A percentile compares a stretch with the other conserved stretches of the same genome.
These are phyloP conservation scores for Dioctria linearis DNA, from an alignment of 2,888 invertebrate species.

Conservation along the genomic window DNA sequence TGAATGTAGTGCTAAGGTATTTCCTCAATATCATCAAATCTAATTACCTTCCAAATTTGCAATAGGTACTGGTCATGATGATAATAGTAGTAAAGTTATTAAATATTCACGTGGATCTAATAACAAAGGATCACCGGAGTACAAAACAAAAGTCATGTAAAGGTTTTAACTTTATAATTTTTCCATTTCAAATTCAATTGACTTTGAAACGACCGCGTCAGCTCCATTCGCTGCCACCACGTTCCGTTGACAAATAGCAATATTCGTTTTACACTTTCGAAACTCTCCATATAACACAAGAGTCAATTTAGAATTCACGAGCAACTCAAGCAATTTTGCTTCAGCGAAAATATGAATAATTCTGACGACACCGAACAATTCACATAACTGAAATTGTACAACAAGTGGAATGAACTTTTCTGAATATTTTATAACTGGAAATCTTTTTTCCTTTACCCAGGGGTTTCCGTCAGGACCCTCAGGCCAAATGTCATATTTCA, in stretches of 20 bases:
- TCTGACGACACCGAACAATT: constrained; percentile 5
- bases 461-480: neutral
- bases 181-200: no score
- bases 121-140: no score
- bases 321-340: neutral
- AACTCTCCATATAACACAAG: neutral
- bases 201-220: no score
- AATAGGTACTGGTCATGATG: no score
- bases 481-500: constrained; percentile 16
- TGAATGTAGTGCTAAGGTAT: no score
- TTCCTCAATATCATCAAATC: no score
- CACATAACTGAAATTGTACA: constrained; percentile 10
- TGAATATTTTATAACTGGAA: constrained; percentile 11
- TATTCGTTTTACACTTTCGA: neutral
- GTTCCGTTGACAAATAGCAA: neutral
- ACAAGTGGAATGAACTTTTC: constrained; percentile 25
- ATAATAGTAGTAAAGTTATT: no score
- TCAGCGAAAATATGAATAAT: constrained; percentile 8
- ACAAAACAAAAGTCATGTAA: no score
- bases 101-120: no score
- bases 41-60: no score
- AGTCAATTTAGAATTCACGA: constrained; percentile 14
- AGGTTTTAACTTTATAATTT: no score
- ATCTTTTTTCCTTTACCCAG: neutral
- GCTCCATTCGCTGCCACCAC: no score